Percentiles rank a stretch among this genome's conserved stretches.
Evolutionary conservation across 2,888 invertebrate species (phyloP).

Genomic region (Melieria omissa): DNA sequence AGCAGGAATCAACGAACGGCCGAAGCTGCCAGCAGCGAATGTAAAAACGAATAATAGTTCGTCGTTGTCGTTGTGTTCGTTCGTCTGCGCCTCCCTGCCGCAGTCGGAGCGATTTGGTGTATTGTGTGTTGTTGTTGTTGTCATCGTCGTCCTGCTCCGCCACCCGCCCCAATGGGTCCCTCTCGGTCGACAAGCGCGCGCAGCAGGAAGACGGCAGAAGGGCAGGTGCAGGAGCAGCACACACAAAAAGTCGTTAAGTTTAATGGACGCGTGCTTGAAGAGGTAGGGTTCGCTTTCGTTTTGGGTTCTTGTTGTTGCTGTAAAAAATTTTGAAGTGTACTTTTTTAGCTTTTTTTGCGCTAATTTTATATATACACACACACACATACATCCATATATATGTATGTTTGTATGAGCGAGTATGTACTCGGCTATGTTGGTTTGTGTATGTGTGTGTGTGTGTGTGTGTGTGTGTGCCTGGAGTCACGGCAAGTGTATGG

Average conservation of each 20-base stretch:
- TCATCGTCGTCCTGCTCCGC: not conserved
- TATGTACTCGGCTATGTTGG: too few relatives aligned
- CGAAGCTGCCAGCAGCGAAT: too few relatives aligned
- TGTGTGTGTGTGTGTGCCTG: slow-evolving; percentile 7
- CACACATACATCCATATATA: not conserved
- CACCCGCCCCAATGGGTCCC: too few relatives aligned
- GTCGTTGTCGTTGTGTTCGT: too few relatives aligned
- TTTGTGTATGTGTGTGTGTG: not conserved
- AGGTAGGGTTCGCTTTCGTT: slow-evolving; percentile 7
- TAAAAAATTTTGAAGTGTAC: not conserved
- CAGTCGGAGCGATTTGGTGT: not conserved
- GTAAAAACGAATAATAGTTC: too few relatives aligned
- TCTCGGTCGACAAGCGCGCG: too few relatives aligned
- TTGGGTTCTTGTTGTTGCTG: not conserved
- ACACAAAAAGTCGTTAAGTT: slow-evolving; percentile 42
- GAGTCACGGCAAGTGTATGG: not conserved
- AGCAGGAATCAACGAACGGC: too few relatives aligned
- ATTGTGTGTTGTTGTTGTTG: not conserved
- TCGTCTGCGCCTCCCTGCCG: not conserved
- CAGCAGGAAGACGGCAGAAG: too few relatives aligned
- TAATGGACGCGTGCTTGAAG: slow-evolving; percentile 45
- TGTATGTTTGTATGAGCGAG: slow-evolving; percentile 22
- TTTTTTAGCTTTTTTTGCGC: not conserved
- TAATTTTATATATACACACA: slow-evolving; percentile 14
- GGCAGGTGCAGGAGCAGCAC: too few relatives aligned